phyloP scores from a whole-genome alignment of 1,140 invertebrate genomes.

The Hydropsyche tenuis region DNA sequence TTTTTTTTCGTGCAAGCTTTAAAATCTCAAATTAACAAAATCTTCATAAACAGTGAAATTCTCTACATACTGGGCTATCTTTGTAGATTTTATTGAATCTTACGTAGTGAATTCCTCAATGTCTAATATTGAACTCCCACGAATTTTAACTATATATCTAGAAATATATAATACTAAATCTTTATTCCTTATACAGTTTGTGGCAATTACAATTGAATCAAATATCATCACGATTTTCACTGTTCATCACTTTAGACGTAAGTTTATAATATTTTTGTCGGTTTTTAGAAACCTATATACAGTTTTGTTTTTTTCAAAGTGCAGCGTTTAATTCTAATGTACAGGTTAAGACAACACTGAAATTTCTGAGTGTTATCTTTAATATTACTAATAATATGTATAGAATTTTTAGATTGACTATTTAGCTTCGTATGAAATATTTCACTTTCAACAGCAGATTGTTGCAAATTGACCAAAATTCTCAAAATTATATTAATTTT shows the following conservation, averaged over 20 bases:
- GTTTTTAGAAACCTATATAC: slow-evolving; percentile 49
- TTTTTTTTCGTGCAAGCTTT: no score
- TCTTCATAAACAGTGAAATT: no score
- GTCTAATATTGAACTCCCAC: no score
- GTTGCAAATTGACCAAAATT: not conserved
- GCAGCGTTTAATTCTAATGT: slow-evolving; percentile 51
- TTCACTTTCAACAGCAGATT: slow-evolving; percentile 46
- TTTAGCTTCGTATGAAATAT: slow-evolving; percentile 29
- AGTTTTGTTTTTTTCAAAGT: slow-evolving; percentile 47
- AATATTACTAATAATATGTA: slow-evolving; percentile 48
- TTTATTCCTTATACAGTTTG: not conserved
- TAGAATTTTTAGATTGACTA: slow-evolving; percentile 37
- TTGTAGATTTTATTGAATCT: no score
- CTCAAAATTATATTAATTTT: not conserved
- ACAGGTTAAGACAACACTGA: slow-evolving; percentile 49
- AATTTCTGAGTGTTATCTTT: slow-evolving; percentile 46
- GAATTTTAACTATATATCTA: no score
- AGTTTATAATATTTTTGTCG: slow-evolving; percentile 49
- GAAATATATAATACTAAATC: no score
- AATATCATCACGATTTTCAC: slow-evolving; percentile 11
- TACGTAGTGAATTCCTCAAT: no score
- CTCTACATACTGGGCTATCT: no score
- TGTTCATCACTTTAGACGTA: slow-evolving; percentile 47
- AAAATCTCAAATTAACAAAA: no score
- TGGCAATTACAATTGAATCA: slow-evolving; percentile 5